Evolutionary conservation across 2,888 invertebrate species (phyloP), one percentile per base, ranked within the genome.

Genomic region (Dasysyrphus albostriatus): DNA sequence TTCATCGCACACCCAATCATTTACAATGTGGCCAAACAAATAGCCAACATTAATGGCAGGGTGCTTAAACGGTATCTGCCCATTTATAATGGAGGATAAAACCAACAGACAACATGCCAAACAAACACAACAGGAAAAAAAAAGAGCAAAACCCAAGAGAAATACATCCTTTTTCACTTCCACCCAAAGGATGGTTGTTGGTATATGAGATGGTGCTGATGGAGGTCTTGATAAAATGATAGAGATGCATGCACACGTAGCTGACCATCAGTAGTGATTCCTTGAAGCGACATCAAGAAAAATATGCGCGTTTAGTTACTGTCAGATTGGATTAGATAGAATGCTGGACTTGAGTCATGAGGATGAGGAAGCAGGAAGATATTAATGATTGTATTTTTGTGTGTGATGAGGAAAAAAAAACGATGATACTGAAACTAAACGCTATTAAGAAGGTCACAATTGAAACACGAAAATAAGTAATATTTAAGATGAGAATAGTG

Each of bases 11-110:
- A 63, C 63, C 63, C 63, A 75, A 37, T 61, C 44, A 81, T 75
- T 81, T 56, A 65, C 56, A 42, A 51, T 67, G 67, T 69, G 67
- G 59, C 70, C 67, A 81, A 75, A 80, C 54, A 81, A 75, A 81
- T 75, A 69, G 61, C 67, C 37, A 54, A 44, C 44, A 70, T 63
- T 75, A 75, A 65, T 54, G 69, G 54, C 42, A 63, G 34, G 69
- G 47, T 42, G 19, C 63, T 65, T 56, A 65, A 56, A 58, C 58
- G 49, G 74, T 29, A 59, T 74, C 12, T 39, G 58, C 34, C 39
- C 42, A 74, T 80, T 80, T 67, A 59, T 79, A 54, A 59, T 39
- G 16, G 7, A 49, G 44, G 47, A 54, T 54, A 73, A 65, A 61
- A 34, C 29, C 54, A 54, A 29, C 39, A 37, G 24, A 44, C n/a